phyloP scores from a whole-genome alignment of 2,113 vertebrate species.

The Blennius ocellaris region DNA sequence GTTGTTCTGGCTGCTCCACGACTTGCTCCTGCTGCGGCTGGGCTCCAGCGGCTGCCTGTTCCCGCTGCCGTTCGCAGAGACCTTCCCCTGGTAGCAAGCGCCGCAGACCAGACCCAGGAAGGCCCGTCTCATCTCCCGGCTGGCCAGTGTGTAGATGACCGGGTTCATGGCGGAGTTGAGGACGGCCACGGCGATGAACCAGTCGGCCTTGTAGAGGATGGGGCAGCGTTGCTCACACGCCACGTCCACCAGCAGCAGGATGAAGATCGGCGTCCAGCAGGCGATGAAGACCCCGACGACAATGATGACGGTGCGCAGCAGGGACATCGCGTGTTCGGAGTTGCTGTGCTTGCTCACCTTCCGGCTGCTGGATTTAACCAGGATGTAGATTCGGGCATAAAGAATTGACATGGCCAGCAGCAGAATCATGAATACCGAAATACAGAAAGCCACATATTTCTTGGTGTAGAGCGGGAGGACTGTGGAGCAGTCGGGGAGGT shows the following conservation, averaged over 20 bases:
- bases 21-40: slow-evolving; percentile 89
- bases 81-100: slow-evolving; percentile 76
- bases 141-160: slow-evolving; percentile 95
- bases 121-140: slow-evolving; percentile 94
- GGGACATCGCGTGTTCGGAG: slow-evolving; percentile 91
- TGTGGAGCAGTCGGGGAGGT: slow-evolving; percentile 92
- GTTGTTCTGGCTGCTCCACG: slow-evolving; percentile 88
- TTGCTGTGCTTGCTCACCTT: slow-evolving; percentile 91
- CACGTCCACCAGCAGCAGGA: slow-evolving; percentile 93
- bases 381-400: slow-evolving; percentile 92
- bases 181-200: slow-evolving; percentile 92
- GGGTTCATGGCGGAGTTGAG: slow-evolving; percentile 97
- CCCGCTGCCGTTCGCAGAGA: slow-evolving; percentile 49
- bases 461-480: slow-evolving; percentile 94
- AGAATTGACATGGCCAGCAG: slow-evolving; percentile 91
- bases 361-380: slow-evolving; percentile 93
- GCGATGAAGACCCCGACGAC: slow-evolving; percentile 95
- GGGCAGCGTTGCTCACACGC: slow-evolving; percentile 85
- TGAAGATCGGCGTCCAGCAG: slow-evolving; percentile 94
- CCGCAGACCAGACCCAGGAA: slow-evolving; percentile 91
- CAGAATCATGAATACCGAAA: slow-evolving; percentile 90
- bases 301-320: slow-evolving; percentile 93
- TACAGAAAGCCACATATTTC: slow-evolving; percentile 94
- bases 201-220: slow-evolving; percentile 88
- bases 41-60: slow-evolving; percentile 84